Evolutionary conservation across 2,113 vertebrate genomes (phyloP).

Genomic region (Paradisaea rubra): DNA sequence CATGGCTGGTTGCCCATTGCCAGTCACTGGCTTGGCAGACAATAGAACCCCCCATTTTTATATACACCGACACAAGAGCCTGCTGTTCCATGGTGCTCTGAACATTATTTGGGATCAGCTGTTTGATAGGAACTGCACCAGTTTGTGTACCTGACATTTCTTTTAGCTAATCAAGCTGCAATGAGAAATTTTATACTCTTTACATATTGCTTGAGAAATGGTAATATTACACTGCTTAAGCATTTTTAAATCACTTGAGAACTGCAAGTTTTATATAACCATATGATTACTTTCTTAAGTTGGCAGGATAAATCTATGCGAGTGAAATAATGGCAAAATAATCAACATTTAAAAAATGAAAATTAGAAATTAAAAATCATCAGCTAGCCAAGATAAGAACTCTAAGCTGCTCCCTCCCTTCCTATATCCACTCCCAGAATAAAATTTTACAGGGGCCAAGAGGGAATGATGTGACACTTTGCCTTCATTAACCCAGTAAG

Average conservation of each 20-base stretch:
- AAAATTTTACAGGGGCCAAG: background rate
- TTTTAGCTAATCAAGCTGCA: background rate
- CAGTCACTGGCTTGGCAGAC: background rate
- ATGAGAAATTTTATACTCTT: background rate
- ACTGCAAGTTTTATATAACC: slow-evolving; percentile 10
- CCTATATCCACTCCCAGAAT: background rate
- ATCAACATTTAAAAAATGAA: slow-evolving; percentile 7
- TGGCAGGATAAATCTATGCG: background rate
- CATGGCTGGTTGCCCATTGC: background rate
- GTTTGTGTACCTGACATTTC: background rate
- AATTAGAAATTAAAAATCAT: slow-evolving; percentile 34
- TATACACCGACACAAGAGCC: background rate
- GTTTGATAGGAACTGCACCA: background rate
- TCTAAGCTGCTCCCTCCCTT: background rate
- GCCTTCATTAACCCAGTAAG: slow-evolving; percentile 27
- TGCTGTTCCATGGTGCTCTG: background rate
- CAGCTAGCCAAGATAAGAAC: slow-evolving; percentile 4
- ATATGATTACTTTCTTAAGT: background rate
- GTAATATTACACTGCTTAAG: background rate
- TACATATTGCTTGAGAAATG: background rate
- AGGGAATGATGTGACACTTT: background rate
- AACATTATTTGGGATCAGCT: background rate
- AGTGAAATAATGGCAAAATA: slow-evolving; percentile 50
- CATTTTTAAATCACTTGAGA: background rate
- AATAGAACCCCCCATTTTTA: background rate